These are phyloP conservation scores for Rhingia rostrata DNA, from an alignment of 2,888 invertebrate genomes.

Conservation along the genomic window DNA sequence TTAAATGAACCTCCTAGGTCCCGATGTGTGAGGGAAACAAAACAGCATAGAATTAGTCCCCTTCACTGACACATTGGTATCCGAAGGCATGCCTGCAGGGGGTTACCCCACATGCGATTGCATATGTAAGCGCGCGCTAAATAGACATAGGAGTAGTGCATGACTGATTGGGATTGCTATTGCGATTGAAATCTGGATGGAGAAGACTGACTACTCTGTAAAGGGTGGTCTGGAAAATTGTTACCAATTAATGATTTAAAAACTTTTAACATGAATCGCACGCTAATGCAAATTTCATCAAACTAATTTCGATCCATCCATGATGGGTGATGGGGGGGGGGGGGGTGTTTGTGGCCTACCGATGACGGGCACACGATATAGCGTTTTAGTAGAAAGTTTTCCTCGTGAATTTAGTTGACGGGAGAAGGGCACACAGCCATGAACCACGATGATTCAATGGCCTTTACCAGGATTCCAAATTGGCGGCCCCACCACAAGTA, in stretches of 20 bases:
- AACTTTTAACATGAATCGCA: constrained; percentile 72
- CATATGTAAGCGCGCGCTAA: constrained; percentile 29
- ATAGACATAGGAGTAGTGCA: neutral
- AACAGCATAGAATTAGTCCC: constrained; percentile 48
- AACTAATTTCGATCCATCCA: constrained; percentile 52
- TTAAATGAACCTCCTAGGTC: neutral
- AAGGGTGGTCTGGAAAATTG: constrained; percentile 54
- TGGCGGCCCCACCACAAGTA: constrained; percentile 28
- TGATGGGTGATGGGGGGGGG: neutral
- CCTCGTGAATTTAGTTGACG: constrained; percentile 16
- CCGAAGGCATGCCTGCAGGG: neutral
- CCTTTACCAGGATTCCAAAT: constrained; percentile 28
- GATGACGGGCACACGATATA: constrained; percentile 9
- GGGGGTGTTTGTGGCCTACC: neutral
- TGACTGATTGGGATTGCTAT: constrained; percentile 24
- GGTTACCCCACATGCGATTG: neutral
- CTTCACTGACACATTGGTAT: neutral
- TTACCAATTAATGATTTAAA: constrained; percentile 69
- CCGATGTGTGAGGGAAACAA: constrained; percentile 16
- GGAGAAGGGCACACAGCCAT: neutral
- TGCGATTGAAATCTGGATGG: neutral
- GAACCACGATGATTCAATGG: constrained; percentile 1
- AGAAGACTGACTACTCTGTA: constrained; percentile 3
- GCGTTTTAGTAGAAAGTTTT: constrained; percentile 49
- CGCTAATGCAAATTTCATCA: constrained; percentile 71